Evolutionary conservation across 64 coral and sea anemone genomes (phyloP), one percentile per base, ranked within the genome.

Genomic region (Trachythela sp.): DNA sequence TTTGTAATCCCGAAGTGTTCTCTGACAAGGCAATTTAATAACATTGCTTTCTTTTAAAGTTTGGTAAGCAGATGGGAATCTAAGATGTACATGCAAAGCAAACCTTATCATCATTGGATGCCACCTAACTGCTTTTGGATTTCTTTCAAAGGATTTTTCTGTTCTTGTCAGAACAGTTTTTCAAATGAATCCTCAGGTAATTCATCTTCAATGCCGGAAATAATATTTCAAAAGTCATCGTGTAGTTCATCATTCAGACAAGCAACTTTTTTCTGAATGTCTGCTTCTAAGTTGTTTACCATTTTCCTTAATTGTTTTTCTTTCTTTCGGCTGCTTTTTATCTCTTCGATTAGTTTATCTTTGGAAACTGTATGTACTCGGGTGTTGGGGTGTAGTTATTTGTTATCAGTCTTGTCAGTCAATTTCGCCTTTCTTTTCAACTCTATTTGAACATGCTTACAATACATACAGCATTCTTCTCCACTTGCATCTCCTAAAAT

Each of bases 161-260:
- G 71, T 39, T 32, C 71, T 77, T 77, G 71, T n/a, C 71, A 77
- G 36, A 77, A 77, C 29, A 77, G 36, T 77, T 77, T 77, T 59
- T 59, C 54, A 59, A 59, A 22, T 59, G 54, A 59, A 59, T 59
- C 54, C 54, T 59, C 54, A n/a, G 54, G 54, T 59, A 59, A 59
- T 59, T 59, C 54, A 59, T 59, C 54, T 13, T 59, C 54, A 59
- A 59, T n/a, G 15, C 18, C 54, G 15, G 6, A 4, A 59, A 59
- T 59, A 9, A 59, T 59, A 59, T 59, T 59, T 59, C 6, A 59
- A 13, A 15, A 59, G 18, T 59, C 54, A 9, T 59, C 15, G 54
- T 59, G 54, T 13, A 59, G 2, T 59, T 13, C 54, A 59, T 59
- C 24, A 59, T 13, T 59, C 54, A 59, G 54, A 59, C 54, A 59